phyloP scores from a whole-genome alignment of 2,888 invertebrate species.

The Oligia strigilis region DNA sequence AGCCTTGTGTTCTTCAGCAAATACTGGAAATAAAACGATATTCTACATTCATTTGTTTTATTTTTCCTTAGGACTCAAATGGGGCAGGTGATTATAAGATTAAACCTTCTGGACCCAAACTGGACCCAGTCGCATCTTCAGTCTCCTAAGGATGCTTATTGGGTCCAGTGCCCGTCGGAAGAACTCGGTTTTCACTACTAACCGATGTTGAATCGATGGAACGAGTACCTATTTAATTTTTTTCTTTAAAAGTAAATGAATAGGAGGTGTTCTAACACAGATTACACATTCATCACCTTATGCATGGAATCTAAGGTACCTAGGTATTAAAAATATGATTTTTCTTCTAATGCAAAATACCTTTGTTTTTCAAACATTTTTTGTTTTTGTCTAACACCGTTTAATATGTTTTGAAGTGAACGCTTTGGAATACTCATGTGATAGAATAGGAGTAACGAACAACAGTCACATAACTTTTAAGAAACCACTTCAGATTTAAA shows the following conservation, averaged over 20 bases:
- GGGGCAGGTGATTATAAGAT: background rate
- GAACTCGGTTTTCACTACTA: background rate
- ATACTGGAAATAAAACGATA: constrained; percentile 91
- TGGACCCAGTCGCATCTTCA: too few species aligned
- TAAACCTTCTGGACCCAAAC: background rate
- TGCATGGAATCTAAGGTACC: too few species aligned
- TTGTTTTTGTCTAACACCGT: background rate
- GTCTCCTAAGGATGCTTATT: too few species aligned
- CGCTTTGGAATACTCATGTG: background rate
- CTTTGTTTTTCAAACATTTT: background rate
- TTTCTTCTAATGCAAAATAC: background rate
- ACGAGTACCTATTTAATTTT: background rate
- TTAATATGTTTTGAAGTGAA: background rate
- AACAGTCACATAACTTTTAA: constrained; percentile 9
- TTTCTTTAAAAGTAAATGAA: too few species aligned
- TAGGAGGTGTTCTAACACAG: too few species aligned
- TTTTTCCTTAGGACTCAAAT: background rate
- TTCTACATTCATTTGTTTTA: background rate
- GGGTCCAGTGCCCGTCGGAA: background rate
- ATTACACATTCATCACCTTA: too few species aligned
- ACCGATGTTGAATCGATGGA: background rate
- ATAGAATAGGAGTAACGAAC: background rate
- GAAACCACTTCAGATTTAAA: constrained; percentile 2
- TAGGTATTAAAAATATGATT: too few species aligned
- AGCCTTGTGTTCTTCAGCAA: constrained; percentile 94